Evolutionary conservation across 2,888 invertebrate genomes (phyloP).

Genomic region (Notodromas monacha): DNA sequence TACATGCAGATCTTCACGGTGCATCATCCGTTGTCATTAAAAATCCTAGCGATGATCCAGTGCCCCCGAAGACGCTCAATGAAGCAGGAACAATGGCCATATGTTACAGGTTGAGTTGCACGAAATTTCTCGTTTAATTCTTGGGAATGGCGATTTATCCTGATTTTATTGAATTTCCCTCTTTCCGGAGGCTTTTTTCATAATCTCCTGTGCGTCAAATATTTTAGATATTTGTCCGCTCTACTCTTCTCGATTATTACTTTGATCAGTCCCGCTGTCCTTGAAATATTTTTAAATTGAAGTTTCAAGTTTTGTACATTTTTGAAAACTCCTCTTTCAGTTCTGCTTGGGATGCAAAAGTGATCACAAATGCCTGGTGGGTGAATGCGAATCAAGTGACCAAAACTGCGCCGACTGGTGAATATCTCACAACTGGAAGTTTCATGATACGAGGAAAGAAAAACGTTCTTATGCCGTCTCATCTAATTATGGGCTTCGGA

Average conservation of each 20-base stretch:
- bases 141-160: too few relatives aligned
- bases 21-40: conserved; percentile 71
- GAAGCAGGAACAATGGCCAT: conserved; percentile 93
- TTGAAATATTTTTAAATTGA: conserved; percentile 6
- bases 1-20: conserved; percentile 79
- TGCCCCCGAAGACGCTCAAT: conserved; percentile 75
- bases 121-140: background rate
- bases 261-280: too few relatives aligned
- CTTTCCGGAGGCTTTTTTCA: background rate
- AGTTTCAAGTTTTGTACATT: background rate
- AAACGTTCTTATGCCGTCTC: conserved; percentile 72
- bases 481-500: conserved; percentile 69
- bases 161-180: background rate
- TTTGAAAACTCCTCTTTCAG: conserved; percentile 21
- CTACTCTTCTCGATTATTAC: too few relatives aligned
- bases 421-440: conserved; percentile 78
- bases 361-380: conserved; percentile 87
- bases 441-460: conserved; percentile 94
- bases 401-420: conserved; percentile 88
- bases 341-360: conserved; percentile 93
- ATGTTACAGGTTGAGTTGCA: conserved; percentile 34
- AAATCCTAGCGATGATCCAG: conserved; percentile 30
- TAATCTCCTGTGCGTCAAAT: too few relatives aligned
- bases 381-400: conserved; percentile 77
- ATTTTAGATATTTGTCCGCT: too few relatives aligned